Conservation (phyloP, 2,113 vertebrate genomes). For the Acrocephalus kingi region DNA sequence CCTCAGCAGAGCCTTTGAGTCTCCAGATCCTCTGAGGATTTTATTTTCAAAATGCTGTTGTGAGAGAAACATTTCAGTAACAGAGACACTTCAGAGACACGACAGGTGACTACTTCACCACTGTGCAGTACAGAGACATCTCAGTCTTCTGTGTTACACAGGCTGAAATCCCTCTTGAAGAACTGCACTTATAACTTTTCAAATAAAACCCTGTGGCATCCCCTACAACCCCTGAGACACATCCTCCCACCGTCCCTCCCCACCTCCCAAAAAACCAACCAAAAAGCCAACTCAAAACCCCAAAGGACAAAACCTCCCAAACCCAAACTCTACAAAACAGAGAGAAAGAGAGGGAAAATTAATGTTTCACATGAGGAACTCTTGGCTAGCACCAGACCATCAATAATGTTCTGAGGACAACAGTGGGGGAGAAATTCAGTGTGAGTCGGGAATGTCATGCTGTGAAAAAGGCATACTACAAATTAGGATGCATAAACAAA, state of each 20-base stretch:
- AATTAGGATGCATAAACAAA: neutral
- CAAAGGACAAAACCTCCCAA: neutral
- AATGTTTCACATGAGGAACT: neutral
- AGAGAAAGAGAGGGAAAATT: neutral
- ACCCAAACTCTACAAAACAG: neutral
- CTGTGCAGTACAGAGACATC: neutral
- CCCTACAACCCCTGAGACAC: fast-evolving
- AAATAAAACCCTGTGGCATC: neutral
- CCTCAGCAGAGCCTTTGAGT: neutral
- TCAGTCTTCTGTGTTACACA: neutral
- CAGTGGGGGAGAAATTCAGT: neutral
- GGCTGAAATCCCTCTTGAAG: neutral
- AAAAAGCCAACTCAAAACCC: neutral
- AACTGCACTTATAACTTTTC: neutral
- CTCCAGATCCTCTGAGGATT: neutral
- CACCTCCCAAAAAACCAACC: no score
- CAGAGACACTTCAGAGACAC: neutral
- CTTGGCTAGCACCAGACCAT: neutral
- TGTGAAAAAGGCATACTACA: neutral
- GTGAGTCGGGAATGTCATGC: neutral
- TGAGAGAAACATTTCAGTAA: neutral
- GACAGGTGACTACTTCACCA: neutral
- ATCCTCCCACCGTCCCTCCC: fast-evolving
- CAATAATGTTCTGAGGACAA: neutral
- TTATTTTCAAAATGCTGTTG: neutral